Conservation (phyloP, 2,797 vertebrate genomes). For the Prunella strophiata region DNA sequence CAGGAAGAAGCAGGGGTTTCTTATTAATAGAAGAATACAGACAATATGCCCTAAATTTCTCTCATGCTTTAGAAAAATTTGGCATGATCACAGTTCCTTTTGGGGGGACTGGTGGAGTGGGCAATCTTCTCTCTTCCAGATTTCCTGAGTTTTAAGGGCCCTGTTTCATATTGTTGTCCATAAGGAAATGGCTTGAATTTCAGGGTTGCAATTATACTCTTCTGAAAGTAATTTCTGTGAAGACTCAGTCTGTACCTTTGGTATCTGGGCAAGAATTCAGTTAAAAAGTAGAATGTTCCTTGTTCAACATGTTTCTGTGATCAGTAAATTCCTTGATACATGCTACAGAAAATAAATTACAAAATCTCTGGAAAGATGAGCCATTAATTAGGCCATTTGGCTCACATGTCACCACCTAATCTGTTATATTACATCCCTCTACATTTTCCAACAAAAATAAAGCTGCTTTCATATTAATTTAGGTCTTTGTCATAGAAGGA, state of each 20-base stretch:
- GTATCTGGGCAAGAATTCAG: not conserved
- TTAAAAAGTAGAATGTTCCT: not conserved
- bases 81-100: not conserved
- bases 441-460: conserved; percentile 9
- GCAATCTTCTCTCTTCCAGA: not conserved
- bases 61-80: not conserved
- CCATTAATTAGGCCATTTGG: conserved; percentile 11
- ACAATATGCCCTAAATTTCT: not conserved
- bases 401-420: not conserved
- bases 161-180: fast-evolving
- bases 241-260: not conserved
- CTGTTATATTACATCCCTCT: not conserved
- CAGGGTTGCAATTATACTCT: not conserved
- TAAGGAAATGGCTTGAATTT: not conserved
- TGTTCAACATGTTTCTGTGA: not conserved
- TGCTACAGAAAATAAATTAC: not conserved
- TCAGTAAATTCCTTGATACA: not conserved
- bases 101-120: not conserved
- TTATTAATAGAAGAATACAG: not conserved
- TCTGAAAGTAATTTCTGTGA: not conserved
- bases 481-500: not conserved
- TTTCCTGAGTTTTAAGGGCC: not conserved
- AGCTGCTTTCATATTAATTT: not conserved
- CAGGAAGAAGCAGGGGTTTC: not conserved
- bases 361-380: not conserved